Conservation (phyloP, 2,888 invertebrate species). For the Agrotis segetum region DNA sequence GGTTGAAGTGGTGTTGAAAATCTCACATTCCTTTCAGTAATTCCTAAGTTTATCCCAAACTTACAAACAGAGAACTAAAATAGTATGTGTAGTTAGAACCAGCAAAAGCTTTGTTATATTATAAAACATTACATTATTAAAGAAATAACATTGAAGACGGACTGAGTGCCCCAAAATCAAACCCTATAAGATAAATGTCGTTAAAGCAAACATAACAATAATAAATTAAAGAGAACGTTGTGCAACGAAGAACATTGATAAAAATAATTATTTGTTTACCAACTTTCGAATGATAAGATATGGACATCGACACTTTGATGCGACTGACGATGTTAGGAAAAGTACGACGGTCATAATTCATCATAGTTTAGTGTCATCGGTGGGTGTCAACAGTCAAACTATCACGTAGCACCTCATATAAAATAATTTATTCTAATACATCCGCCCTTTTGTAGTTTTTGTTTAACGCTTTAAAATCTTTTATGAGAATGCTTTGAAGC, state of each 20-base stretch:
- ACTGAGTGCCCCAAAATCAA: constrained; percentile 12
- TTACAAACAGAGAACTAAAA: constrained; percentile 21
- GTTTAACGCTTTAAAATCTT: constrained; percentile 1
- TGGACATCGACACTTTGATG: constrained; percentile 15
- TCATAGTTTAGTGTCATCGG: constrained; percentile 11
- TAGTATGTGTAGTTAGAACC: constrained; percentile 6
- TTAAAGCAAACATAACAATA: constrained; percentile 35
- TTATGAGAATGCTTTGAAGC: not conserved
- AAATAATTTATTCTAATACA: not conserved
- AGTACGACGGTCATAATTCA: constrained; percentile 32
- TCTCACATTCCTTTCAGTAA: constrained; percentile 6
- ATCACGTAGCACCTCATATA: not conserved
- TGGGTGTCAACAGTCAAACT: constrained; percentile 19
- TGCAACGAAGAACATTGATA: constrained; percentile 51
- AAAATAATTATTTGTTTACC: constrained; percentile 55
- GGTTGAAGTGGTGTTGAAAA: constrained; percentile 7
- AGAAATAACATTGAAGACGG: too few species aligned
- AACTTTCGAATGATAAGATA: constrained; percentile 56
- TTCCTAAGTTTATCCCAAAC: constrained; percentile 20
- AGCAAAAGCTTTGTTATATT: not conserved
- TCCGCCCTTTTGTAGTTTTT: not conserved
- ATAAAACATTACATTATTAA: too few species aligned
- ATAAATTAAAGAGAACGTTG: constrained; percentile 40
- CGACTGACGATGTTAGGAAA: constrained; percentile 38
- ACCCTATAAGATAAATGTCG: not conserved